Evolutionary conservation across 2,113 vertebrate genomes (phyloP).

Genomic region (Cebidichthys violaceus): DNA sequence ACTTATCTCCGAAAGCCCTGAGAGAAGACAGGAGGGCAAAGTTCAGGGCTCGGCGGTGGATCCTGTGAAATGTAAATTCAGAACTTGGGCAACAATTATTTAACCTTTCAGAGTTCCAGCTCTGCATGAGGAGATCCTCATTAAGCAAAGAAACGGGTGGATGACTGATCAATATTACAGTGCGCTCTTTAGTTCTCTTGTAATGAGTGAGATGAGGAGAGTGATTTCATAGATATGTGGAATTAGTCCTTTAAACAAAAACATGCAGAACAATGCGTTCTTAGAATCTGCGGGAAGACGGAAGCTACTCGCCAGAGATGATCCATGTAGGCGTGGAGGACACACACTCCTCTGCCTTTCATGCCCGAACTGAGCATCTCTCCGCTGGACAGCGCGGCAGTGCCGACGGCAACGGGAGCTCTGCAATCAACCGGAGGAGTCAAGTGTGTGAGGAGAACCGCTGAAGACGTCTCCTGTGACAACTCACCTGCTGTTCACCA

Average conservation of each 20-base stretch:
- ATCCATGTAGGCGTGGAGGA: constrained; percentile 94
- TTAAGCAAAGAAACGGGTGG: background rate
- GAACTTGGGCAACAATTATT: background rate
- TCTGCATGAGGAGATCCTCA: too few species aligned
- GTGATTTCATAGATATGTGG: background rate
- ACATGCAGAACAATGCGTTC: background rate
- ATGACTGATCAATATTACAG: background rate
- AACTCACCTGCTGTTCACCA: constrained; percentile 91
- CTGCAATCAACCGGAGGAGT: constrained; percentile 75
- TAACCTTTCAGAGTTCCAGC: background rate
- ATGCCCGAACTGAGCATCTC: constrained; percentile 91
- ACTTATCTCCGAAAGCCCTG: constrained; percentile 95
- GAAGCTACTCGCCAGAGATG: constrained; percentile 88
- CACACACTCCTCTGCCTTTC: constrained; percentile 93
- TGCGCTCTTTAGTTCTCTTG: background rate
- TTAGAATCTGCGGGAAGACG: background rate
- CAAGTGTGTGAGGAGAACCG: background rate
- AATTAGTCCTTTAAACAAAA: background rate
- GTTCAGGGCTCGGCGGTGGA: background rate
- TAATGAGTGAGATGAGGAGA: background rate
- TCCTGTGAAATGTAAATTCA: background rate
- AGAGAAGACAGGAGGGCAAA: background rate
- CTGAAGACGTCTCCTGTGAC: too few species aligned
- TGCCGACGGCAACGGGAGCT: constrained; percentile 91
- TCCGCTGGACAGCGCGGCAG: constrained; percentile 87